Evolutionary conservation across 2,888 invertebrate species (phyloP).

Genomic region (Cynaeus angustus): DNA sequence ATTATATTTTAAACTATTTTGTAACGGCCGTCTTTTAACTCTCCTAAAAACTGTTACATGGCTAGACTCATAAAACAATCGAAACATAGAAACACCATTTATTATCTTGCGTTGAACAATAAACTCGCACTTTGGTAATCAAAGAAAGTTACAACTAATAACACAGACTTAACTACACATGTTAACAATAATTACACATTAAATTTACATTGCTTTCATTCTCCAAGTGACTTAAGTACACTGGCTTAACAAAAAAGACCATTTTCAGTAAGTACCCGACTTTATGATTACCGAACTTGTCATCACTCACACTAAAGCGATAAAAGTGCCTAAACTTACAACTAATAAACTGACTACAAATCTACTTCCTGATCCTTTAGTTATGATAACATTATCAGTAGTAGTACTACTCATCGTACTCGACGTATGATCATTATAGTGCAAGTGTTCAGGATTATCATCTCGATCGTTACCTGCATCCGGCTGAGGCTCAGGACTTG

Average conservation of each 20-base stretch:
- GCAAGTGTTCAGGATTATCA: not conserved
- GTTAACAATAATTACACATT: constrained; percentile 1
- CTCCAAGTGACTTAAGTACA: constrained; percentile 1
- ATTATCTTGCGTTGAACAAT: not conserved
- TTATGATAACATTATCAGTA: not conserved
- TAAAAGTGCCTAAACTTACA: not conserved
- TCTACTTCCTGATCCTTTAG: not conserved
- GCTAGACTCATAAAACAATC: too few species aligned
- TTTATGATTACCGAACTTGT: constrained; percentile 12
- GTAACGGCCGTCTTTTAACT: constrained; percentile 27
- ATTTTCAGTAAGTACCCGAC: constrained; percentile 6
- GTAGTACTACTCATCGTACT: constrained; percentile 26
- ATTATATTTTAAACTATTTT: constrained; percentile 60
- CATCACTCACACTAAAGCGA: not conserved
- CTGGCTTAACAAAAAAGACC: not conserved
- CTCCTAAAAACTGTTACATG: too few species aligned
- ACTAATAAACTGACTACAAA: constrained; percentile 5
- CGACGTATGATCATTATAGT: not conserved
- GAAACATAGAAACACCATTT: not conserved
- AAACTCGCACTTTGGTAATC: constrained; percentile 23
- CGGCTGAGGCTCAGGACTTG: constrained; percentile 44
- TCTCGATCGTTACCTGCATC: constrained; percentile 32
- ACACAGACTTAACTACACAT: constrained; percentile 13
- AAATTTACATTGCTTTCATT: not conserved
- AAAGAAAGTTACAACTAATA: constrained; percentile 12